These are phyloP conservation scores for Oscheius sp. DNA, from an alignment of 1,140 invertebrate species.

Conservation along the genomic window DNA sequence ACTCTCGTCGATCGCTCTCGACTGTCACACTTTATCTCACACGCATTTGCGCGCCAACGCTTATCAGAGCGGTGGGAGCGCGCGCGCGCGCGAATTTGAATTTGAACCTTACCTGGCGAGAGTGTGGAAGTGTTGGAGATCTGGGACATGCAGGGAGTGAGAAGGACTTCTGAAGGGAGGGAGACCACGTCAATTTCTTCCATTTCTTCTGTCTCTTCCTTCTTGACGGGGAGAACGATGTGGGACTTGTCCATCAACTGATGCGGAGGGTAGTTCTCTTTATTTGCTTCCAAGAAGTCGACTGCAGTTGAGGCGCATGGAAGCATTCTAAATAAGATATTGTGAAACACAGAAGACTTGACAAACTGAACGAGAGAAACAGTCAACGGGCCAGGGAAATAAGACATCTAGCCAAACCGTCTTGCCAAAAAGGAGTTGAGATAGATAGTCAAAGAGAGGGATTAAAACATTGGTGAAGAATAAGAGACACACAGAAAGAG, in stretches of 20 bases:
- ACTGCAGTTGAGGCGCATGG: neutral
- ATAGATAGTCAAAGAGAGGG: no score
- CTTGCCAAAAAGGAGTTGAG: neutral
- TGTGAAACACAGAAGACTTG: neutral
- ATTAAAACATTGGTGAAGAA: no score
- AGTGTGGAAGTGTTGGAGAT: neutral
- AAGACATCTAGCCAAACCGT: neutral
- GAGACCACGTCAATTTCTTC: neutral
- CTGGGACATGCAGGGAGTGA: neutral
- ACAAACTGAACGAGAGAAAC: no score
- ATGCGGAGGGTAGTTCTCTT: neutral
- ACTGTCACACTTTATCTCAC: neutral
- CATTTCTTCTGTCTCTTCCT: no score
- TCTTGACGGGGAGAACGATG: neutral
- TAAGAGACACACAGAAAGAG: no score
- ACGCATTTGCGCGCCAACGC: conserved; percentile 6
- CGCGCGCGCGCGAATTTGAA: neutral
- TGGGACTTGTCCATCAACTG: neutral
- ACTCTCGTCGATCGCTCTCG: no score
- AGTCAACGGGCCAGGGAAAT: neutral
- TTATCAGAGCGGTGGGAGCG: no score
- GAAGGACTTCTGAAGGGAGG: neutral
- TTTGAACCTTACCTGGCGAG: conserved; percentile 6
- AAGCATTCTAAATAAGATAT: no score
- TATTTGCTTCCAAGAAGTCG: neutral